phyloP scores from a whole-genome alignment of 2,797 vertebrate genomes.

The Chloroceryle inda region DNA sequence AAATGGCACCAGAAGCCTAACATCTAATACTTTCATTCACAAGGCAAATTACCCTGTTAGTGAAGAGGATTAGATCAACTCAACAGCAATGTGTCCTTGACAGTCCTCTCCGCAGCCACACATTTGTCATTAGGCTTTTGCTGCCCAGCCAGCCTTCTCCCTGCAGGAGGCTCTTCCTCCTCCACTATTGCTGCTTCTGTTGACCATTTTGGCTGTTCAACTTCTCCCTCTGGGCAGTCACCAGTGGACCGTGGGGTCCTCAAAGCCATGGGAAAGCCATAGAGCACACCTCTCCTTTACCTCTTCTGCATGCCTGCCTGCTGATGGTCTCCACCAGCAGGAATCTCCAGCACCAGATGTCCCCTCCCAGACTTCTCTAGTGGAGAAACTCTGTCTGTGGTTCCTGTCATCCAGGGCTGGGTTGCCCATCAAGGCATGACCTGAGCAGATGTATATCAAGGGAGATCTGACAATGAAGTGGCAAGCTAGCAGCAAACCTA shows the following conservation, averaged over 20 bases:
- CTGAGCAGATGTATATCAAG: background rate
- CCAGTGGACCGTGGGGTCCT: background rate
- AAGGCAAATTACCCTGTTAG: slow-evolving; percentile 13
- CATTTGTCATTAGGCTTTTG: background rate
- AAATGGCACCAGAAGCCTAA: background rate
- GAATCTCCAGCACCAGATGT: background rate
- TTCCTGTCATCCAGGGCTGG: background rate
- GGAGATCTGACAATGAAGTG: background rate
- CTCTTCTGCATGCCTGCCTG: background rate
- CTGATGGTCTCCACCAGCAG: background rate
- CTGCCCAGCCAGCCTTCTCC: background rate
- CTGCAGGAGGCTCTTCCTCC: fast-evolving
- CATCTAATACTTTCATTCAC: background rate
- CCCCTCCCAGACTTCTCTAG: background rate
- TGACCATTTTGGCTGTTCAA: background rate
- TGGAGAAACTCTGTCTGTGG: background rate
- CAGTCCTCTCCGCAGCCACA: background rate
- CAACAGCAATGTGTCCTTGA: background rate
- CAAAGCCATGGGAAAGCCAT: background rate
- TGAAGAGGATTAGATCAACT: background rate
- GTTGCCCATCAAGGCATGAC: background rate
- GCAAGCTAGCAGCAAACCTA: background rate
- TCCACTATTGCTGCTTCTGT: background rate
- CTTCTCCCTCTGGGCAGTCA: background rate
- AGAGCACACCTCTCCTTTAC: background rate